phyloP scores from a whole-genome alignment of 2,888 invertebrate species.

The Eugnorisma glareosa region DNA sequence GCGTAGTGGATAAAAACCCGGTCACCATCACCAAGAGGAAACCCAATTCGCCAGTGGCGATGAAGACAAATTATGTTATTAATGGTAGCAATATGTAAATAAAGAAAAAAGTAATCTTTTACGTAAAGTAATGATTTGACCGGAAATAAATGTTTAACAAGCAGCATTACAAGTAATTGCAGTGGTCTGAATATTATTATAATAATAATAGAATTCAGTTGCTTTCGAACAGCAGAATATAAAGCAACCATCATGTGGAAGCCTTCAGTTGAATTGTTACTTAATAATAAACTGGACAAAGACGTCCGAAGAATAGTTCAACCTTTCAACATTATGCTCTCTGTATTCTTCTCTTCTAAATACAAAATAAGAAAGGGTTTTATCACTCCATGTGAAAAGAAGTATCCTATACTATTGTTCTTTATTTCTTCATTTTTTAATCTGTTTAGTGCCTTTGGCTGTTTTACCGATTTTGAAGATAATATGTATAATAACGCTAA shows the following conservation, averaged over 20 bases:
- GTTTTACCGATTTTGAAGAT: not conserved
- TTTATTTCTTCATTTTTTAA: not conserved
- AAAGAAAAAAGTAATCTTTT: not conserved
- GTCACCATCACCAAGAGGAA: not conserved
- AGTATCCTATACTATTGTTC: not conserved
- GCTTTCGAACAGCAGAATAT: not conserved
- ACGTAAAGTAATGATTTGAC: slow-evolving; percentile 1
- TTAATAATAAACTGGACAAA: not conserved
- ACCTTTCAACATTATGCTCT: not conserved
- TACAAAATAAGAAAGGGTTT: not conserved
- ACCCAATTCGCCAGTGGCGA: not conserved
- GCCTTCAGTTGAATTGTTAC: not conserved
- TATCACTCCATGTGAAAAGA: not conserved
- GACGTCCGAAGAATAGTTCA: not conserved
- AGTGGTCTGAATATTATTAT: not conserved
- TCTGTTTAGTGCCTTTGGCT: not conserved
- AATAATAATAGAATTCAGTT: not conserved
- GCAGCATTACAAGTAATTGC: not conserved
- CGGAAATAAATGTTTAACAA: not conserved
- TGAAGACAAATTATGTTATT: not conserved
- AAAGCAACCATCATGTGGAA: not conserved
- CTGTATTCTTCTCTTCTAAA: not conserved
- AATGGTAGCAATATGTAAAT: too few species aligned
- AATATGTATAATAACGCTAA: not conserved
- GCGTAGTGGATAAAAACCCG: too few species aligned